Percentiles rank a stretch among this genome's conserved stretches.
Evolutionary conservation across 1,140 invertebrate genomes (phyloP).

Genomic region (Leptoteleia sp.): DNA sequence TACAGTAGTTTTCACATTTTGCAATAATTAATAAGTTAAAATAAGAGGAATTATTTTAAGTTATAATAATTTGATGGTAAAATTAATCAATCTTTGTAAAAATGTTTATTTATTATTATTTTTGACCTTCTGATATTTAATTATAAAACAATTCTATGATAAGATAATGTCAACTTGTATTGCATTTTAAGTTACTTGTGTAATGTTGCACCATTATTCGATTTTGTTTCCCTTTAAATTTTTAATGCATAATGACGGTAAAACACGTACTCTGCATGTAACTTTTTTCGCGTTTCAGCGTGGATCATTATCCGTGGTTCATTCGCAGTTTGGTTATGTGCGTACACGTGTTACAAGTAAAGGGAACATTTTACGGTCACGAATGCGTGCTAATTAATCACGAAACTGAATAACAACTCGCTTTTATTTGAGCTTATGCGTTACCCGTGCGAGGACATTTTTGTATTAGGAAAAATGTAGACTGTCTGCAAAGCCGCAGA

Average conservation of each 20-base stretch:
- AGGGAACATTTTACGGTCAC: constrained; percentile 37
- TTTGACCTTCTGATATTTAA: no score
- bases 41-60: no score
- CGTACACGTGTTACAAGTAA: constrained; percentile 43
- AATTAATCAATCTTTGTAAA: no score
- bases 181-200: no score
- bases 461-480: constrained; percentile 45
- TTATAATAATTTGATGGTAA: no score
- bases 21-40: no score
- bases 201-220: neutral
- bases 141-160: no score
- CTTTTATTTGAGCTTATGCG: constrained; percentile 51
- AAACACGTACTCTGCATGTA: constrained; percentile 31
- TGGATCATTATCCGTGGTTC: constrained; percentile 49
- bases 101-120: no score
- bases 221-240: constrained; percentile 17
- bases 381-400: constrained; percentile 61
- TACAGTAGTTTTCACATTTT: no score
- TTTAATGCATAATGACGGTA: constrained; percentile 22
- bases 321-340: constrained; percentile 30
- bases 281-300: constrained; percentile 40
- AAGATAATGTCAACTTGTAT: no score
- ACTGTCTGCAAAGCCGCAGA: constrained; percentile 9
- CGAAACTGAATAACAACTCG: constrained; percentile 55
- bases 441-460: constrained; percentile 6